Percentiles rank a stretch among this genome's conserved stretches.
Conservation (phyloP, 2,888 invertebrate genomes). For the Agrochola lychnidis region DNA sequence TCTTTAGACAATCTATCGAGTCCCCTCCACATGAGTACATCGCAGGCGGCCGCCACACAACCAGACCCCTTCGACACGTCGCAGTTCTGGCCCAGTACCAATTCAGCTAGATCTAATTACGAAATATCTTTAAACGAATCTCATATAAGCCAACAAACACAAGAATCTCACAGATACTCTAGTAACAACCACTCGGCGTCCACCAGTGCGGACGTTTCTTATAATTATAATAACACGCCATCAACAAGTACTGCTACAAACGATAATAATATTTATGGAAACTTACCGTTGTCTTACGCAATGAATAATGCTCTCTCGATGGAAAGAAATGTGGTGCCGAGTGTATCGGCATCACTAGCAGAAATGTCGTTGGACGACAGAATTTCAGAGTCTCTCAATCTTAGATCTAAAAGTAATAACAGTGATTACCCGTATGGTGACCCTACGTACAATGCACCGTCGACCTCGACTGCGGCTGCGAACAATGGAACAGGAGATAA, state of each 20-base stretch:
- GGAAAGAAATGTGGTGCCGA: slow-evolving; percentile 72
- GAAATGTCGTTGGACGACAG: slow-evolving; percentile 87
- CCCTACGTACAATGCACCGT: slow-evolving; percentile 69
- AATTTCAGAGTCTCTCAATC: slow-evolving; percentile 88
- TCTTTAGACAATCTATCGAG: slow-evolving; percentile 83
- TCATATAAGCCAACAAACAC: slow-evolving; percentile 53
- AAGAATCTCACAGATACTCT: slow-evolving; percentile 79
- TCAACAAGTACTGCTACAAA: slow-evolving; percentile 70
- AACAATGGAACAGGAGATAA: slow-evolving; percentile 64
- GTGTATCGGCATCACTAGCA: slow-evolving; percentile 72
- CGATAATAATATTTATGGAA: slow-evolving; percentile 73
- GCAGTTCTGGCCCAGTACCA: slow-evolving; percentile 79
- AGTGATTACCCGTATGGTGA: slow-evolving; percentile 82
- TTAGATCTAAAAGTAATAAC: slow-evolving; percentile 84
- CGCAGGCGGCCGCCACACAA: slow-evolving; percentile 57
- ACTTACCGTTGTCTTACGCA: slow-evolving; percentile 70
- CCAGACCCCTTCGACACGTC: slow-evolving; percentile 84
- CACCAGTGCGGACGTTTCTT: slow-evolving; percentile 64
- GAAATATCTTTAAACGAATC: slow-evolving; percentile 70
- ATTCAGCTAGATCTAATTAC: slow-evolving; percentile 66
- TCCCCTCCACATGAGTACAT: slow-evolving; percentile 44
- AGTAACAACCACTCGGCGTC: slow-evolving; percentile 66
- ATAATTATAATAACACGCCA: slow-evolving; percentile 76
- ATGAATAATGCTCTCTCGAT: slow-evolving; percentile 75
- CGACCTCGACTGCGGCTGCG: slow-evolving; percentile 67